These are phyloP conservation scores for Priocnemis perturbator DNA, from an alignment of 2,888 invertebrate species.

Conservation along the genomic window DNA sequence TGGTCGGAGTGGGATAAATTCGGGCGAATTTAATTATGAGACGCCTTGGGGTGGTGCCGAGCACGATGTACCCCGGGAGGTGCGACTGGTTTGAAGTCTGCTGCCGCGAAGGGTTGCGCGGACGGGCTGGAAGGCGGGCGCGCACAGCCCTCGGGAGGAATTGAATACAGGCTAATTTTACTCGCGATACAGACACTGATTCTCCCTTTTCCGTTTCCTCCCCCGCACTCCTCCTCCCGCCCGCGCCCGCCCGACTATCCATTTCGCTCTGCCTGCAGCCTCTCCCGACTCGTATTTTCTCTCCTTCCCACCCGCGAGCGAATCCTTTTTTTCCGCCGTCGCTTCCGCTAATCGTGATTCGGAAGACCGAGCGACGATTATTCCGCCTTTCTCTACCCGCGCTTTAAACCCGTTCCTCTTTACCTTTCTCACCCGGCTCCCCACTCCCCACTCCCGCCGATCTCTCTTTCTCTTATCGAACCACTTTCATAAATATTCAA, in stretches of 20 bases:
- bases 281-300: not conserved
- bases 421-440: too few species aligned
- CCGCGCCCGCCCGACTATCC: not conserved
- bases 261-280: slow-evolving; percentile 12
- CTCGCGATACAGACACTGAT: slow-evolving; percentile 61
- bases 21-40: slow-evolving; percentile 75
- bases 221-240: not conserved
- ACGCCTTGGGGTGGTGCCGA: slow-evolving; percentile 71
- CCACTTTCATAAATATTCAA: slow-evolving; percentile 57
- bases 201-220: slow-evolving; percentile 33
- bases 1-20: slow-evolving; percentile 71
- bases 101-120: slow-evolving; percentile 40
- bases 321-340: slow-evolving; percentile 21
- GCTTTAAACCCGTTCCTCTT: too few species aligned
- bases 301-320: not conserved
- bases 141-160: slow-evolving; percentile 68
- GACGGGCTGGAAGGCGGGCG: slow-evolving; percentile 1
- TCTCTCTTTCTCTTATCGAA: slow-evolving; percentile 37
- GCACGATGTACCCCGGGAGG: slow-evolving; percentile 47
- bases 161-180: slow-evolving; percentile 75
- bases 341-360: slow-evolving; percentile 46
- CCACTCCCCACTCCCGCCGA: too few species aligned
- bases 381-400: too few species aligned
- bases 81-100: slow-evolving; percentile 56
- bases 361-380: slow-evolving; percentile 35